Base-by-base conservation (phyloP, 1,140 invertebrate genomes). In the Papilio glaucus region DNA sequence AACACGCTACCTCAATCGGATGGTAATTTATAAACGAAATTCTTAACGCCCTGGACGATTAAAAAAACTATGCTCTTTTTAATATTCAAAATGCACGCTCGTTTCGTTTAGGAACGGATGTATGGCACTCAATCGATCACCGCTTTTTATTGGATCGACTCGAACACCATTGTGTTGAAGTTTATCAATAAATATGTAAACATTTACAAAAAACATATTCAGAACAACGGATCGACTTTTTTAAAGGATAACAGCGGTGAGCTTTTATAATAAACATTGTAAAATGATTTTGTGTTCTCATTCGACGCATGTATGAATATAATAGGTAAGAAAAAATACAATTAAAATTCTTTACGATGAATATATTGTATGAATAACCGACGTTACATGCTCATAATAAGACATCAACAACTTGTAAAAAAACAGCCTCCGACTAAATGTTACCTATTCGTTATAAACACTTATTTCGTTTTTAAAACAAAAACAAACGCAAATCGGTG, bases 371-470 rank as follows among this genome's bases (percentile, higher is more conserved):
- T 67, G 74, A 73, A 81, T 87, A 87, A 84, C 81, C 80, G 76
- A 84, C 80, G 79, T 70, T 77, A 77, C 72, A 79, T 77, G 74
- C 79, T 81, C 84, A 86, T 89, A 91, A 88, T 88, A 91, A 92
- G 86, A 90, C 89, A 90, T 92, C 86, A 88, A 85, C 81, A 72
- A 74, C 77, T 85, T 84, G 87, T 84, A 79, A 76, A 81, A 86
- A 86, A 87, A 86, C 83, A 77, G 81, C 84, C 81, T 68, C 83
- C 80, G 75, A 85, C 82, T 87, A 82, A 83, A 86, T 85, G 73
- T 85, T 85, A 83, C 82, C 82, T 87, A 88, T 87, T 90, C 80
- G 88, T 89, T 88, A 88, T 85, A 85, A 89, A 84, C 84, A 84
- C 83, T 87, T 88, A 83, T 71, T 76, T 77, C 71, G 65, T 53